These are phyloP conservation scores for Thalassoma bifasciatum DNA, from an alignment of 2,113 vertebrate species.

Conservation along the genomic window DNA sequence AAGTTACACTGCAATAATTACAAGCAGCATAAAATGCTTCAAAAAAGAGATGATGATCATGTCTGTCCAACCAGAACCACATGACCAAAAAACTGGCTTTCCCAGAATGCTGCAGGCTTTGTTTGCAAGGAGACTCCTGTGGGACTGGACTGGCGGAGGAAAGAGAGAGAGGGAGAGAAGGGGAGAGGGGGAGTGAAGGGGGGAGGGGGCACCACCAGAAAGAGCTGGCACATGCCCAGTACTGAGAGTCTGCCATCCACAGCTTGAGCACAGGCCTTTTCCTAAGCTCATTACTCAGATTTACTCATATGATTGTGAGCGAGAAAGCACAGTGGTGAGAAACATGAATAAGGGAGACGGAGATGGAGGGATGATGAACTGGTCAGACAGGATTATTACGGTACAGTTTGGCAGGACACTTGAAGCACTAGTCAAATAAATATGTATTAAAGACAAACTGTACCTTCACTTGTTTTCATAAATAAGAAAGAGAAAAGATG, in stretches of 20 bases:
- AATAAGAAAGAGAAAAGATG: background rate
- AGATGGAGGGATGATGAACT: constrained; percentile 10
- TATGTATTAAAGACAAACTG: background rate
- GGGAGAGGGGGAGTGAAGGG: background rate
- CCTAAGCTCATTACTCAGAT: constrained; percentile 68
- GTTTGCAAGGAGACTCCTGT: constrained; percentile 65
- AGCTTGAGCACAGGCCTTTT: constrained; percentile 65
- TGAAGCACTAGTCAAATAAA: constrained; percentile 8
- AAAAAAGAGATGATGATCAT: constrained; percentile 32
- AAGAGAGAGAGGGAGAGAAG: constrained; percentile 21
- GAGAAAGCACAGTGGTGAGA: constrained; percentile 36
- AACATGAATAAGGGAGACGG: constrained; percentile 26
- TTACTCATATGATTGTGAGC: constrained; percentile 52
- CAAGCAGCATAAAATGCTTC: background rate
- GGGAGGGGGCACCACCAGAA: constrained; percentile 56
- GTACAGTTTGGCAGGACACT: background rate
- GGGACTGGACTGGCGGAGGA: constrained; percentile 67
- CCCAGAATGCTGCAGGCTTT: constrained; percentile 77
- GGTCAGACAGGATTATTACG: constrained; percentile 6
- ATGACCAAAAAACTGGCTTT: constrained; percentile 71
- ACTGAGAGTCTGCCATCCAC: constrained; percentile 70
- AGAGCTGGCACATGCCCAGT: constrained; percentile 76
- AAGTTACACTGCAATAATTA: constrained; percentile 4
- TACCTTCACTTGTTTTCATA: background rate
- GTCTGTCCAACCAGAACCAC: constrained; percentile 48